Percentiles rank a stretch among this genome's conserved stretches.
Evolutionary conservation across 1,140 invertebrate species (phyloP).

Genomic region (Aphis gossypii): DNA sequence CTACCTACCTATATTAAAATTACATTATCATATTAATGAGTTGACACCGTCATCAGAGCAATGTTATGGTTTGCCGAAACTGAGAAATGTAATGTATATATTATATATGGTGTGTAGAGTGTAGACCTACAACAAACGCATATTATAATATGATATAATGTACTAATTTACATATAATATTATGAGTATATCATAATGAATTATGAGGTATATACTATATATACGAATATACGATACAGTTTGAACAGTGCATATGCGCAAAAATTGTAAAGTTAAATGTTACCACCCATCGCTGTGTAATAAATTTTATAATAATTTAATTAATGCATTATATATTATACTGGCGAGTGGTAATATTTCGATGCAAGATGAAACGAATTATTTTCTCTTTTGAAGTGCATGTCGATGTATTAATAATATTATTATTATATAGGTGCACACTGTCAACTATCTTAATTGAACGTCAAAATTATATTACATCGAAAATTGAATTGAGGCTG

Average conservation of each 20-base stretch:
- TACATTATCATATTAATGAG: constrained; percentile 41
- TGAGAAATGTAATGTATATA: background rate
- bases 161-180: constrained; percentile 7
- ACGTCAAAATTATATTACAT: constrained; percentile 9
- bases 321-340: background rate
- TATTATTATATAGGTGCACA: background rate
- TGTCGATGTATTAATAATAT: background rate
- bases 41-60: background rate
- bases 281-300: background rate
- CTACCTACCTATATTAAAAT: constrained; percentile 17
- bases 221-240: background rate
- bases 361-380: background rate
- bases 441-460: background rate
- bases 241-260: background rate
- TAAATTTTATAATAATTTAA: background rate
- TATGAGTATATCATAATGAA: background rate
- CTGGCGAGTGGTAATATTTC: background rate
- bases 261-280: background rate
- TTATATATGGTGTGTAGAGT: background rate
- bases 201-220: background rate
- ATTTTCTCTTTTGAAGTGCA: background rate
- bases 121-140: background rate
- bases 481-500: background rate
- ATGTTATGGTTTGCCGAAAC: background rate
- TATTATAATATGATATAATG: background rate